Evolutionary conservation across 2,888 invertebrate species (phyloP).

Genomic region (Eupithecia subfuscata): DNA sequence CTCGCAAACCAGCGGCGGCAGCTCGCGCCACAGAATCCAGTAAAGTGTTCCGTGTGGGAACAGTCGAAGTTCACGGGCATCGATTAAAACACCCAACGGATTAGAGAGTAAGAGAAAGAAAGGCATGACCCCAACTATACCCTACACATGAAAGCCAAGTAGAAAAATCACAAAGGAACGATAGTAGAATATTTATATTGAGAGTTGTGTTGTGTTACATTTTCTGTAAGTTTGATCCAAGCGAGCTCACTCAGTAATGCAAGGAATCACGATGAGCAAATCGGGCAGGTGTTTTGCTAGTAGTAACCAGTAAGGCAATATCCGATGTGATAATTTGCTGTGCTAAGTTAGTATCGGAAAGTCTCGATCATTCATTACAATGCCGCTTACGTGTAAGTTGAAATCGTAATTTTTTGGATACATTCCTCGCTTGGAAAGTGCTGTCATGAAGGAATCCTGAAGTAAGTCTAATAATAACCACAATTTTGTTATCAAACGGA

Average conservation of each 20-base stretch:
- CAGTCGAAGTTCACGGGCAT: constrained; percentile 66
- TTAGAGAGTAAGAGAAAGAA: constrained; percentile 15
- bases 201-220: background rate
- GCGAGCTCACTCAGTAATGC: background rate
- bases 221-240: background rate
- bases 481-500: background rate
- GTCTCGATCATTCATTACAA: background rate
- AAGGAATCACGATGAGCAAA: constrained; percentile 17
- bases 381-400: background rate
- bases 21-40: constrained; percentile 50
- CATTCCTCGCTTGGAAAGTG: background rate
- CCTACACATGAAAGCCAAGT: background rate
- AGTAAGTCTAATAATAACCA: background rate
- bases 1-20: constrained; percentile 68
- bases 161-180: background rate
- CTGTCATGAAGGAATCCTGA: background rate
- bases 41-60: constrained; percentile 59
- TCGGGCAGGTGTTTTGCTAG: constrained; percentile 21
- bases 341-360: background rate
- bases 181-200: background rate
- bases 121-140: background rate
- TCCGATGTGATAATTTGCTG: background rate
- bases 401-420: background rate
- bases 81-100: constrained; percentile 34
- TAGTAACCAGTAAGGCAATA: constrained; percentile 21